phyloP scores from a whole-genome alignment of 2,888 invertebrate genomes.

The Trissoscelio sp. region DNA sequence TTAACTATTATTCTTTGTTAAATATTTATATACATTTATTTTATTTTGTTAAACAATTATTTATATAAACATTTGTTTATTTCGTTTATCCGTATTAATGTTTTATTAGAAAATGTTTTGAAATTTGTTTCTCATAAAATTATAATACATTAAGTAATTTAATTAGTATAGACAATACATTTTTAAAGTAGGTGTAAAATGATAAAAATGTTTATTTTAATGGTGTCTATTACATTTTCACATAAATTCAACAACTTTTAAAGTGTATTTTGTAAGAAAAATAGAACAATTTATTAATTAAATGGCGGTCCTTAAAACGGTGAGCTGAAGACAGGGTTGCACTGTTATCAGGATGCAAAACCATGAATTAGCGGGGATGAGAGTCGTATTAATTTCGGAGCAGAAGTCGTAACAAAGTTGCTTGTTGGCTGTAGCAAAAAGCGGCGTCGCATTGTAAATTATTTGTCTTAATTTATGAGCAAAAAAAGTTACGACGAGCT shows the following conservation, averaged over 20 bases:
- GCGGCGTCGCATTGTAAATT: constrained; percentile 61
- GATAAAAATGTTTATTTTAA: too few species aligned
- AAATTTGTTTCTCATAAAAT: too few species aligned
- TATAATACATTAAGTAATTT: too few species aligned
- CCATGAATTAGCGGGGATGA: constrained; percentile 47
- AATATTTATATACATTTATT: too few species aligned
- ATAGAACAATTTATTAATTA: neutral
- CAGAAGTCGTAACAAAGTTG: constrained; percentile 53
- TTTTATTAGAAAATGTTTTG: too few species aligned
- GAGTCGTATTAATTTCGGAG: constrained; percentile 47
- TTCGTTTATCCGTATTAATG: too few species aligned
- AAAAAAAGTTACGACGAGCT: constrained; percentile 49
- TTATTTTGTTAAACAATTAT: too few species aligned
- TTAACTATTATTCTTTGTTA: too few species aligned
- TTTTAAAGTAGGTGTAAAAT: too few species aligned
- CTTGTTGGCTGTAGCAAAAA: constrained; percentile 34
- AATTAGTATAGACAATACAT: too few species aligned
- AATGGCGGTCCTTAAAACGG: constrained; percentile 18
- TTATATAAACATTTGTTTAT: too few species aligned
- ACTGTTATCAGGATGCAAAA: constrained; percentile 48
- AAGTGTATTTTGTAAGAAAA: neutral
- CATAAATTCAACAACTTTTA: neutral
- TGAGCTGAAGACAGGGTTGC: constrained; percentile 11
- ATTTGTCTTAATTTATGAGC: constrained; percentile 67
- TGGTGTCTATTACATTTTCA: too few species aligned